Conservation (phyloP, 2,797 vertebrate genomes). For the Schizopygopsis pylzovi region DNA sequence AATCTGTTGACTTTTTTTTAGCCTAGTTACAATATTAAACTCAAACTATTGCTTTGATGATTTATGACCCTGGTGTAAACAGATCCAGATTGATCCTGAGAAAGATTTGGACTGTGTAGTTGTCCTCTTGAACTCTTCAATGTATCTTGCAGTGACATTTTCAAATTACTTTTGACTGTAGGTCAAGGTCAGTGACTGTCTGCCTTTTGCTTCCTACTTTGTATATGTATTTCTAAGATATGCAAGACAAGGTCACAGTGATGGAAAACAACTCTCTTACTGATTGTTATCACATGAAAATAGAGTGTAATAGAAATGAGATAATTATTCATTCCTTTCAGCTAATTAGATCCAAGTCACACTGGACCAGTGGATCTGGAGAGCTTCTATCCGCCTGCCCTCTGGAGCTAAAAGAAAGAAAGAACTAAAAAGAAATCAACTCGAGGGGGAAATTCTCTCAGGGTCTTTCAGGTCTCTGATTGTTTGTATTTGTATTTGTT, state of each 20-base stretch:
- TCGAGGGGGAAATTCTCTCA: constrained; percentile 67
- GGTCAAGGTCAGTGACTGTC: constrained; percentile 12
- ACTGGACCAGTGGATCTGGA: constrained; percentile 48
- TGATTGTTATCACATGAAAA: constrained; percentile 57
- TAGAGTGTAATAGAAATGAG: constrained; percentile 65
- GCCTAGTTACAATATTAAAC: too few species aligned
- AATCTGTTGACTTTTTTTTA: not conserved
- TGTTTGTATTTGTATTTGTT: constrained; percentile 66
- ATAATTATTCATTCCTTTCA: constrained; percentile 75
- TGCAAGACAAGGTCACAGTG: constrained; percentile 23
- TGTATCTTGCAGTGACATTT: not conserved
- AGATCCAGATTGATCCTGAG: not conserved
- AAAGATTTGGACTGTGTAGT: not conserved
- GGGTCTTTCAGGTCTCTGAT: constrained; percentile 72
- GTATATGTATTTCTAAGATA: constrained; percentile 25
- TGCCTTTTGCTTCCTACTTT: not conserved
- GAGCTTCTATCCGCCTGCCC: constrained; percentile 57
- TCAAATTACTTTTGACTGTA: constrained; percentile 20
- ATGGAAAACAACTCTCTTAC: constrained; percentile 40
- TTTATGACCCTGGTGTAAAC: not conserved
- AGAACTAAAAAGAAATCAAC: constrained; percentile 55
- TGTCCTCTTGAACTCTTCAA: not conserved
- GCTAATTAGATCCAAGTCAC: constrained; percentile 75
- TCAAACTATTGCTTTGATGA: too few species aligned
- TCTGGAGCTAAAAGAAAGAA: constrained; percentile 53